Evolutionary conservation across 2,888 invertebrate genomes (phyloP), one percentile per base, ranked within the genome.

Genomic region (Rotaria macrura): DNA sequence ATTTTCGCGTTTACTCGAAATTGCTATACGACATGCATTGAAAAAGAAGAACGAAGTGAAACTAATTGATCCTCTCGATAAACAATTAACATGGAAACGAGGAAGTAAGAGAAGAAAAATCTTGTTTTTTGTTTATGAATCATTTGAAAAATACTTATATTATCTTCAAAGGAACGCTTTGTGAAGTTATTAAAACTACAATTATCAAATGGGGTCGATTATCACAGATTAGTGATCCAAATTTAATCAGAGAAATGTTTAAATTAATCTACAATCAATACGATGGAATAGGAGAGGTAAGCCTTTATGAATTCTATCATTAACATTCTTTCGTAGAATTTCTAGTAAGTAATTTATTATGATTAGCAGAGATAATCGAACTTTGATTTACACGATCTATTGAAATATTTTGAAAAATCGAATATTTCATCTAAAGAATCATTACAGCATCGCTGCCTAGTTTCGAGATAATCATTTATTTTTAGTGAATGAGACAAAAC

Each of bases 161-260:
- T 40, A 25, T 23, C 10, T 79, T 79, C 1, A 38, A 6, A 86
- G 96, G 96, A 90, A 95, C 96, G 0, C 91, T 97, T 38, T 97
- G 96, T 87, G 94, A 94, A 86, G 96, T 97, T 55, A 96, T 99
- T 88, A 90, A 91, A 47, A 87, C 89, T 52, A 92, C 91, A 43
- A 89, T 93, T 87, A 95, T 97, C 0, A 93, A 93, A 87, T 99
- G 99, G 99, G 97, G 98, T 0, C 95, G 96, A 90, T 96, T 96
- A 90, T 93, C 94, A 10, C 96, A 96, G 91, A 97, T 99, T 87
- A 96, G 97, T 91, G 95, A 94, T 79, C 94, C 96, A 0, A 95
- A 96, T 91, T 92, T 99, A 10, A 96, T 99, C 38, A 93, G 97
- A 84, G 97, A 97, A 92, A 99, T 99, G 98, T 99, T 99, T 91